These are phyloP conservation scores for Gouania willdenowi DNA, from an alignment of 2,797 vertebrate species.

Conservation along the genomic window DNA sequence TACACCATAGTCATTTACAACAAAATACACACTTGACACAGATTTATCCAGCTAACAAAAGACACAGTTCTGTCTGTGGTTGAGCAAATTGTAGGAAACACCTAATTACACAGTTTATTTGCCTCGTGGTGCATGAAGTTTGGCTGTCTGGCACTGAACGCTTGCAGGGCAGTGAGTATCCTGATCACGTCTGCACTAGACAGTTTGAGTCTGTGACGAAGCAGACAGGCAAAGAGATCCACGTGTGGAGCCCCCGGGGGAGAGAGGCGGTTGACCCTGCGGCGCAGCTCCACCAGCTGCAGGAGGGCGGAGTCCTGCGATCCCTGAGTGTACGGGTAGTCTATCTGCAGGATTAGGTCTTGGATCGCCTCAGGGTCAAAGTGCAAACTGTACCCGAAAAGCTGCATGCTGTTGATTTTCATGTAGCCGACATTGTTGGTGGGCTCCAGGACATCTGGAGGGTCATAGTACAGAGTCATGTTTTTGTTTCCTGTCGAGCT, in stretches of 20 bases:
- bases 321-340: constrained; percentile 97
- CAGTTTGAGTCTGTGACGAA: constrained; percentile 94
- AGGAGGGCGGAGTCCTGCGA: constrained; percentile 94
- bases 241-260: constrained; percentile 85
- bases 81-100: constrained; percentile 57
- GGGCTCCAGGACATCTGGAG: constrained; percentile 76
- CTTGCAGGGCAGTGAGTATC: constrained; percentile 90
- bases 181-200: constrained; percentile 90
- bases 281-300: constrained; percentile 91
- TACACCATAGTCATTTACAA: constrained; percentile 65
- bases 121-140: constrained; percentile 90
- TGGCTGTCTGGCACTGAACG: constrained; percentile 89
- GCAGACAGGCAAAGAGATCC: constrained; percentile 94
- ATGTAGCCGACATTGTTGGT: constrained; percentile 89
- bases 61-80: constrained; percentile 37
- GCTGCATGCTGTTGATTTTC: constrained; percentile 95
- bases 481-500: constrained; percentile 59
- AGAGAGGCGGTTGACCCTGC: constrained; percentile 93
- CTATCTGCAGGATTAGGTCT: constrained; percentile 95
- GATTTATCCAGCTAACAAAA: constrained; percentile 54
- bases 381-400: constrained; percentile 98
- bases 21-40: constrained; percentile 66
- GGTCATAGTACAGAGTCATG: constrained; percentile 47
- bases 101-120: constrained; percentile 90
- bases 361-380: constrained; percentile 96